Base-by-base conservation (phyloP, 2,797 vertebrate genomes). In the Hypotaenidia okinawae region DNA sequence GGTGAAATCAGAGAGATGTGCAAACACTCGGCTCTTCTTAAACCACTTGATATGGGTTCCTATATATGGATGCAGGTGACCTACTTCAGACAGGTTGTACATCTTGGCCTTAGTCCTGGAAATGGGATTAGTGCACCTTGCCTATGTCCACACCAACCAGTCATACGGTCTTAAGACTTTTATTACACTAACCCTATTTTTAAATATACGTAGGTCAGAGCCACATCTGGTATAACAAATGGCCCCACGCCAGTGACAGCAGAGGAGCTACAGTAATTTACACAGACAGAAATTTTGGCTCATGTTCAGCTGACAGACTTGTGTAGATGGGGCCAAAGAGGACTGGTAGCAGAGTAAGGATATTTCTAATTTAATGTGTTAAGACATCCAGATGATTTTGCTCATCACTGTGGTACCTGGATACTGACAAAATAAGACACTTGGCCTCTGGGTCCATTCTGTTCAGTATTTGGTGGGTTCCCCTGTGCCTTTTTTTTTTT, bases 111-210 rank as follows among this genome's bases (percentile, higher is more conserved):
- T 87, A 58, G 62, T 76, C 84, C 67, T 91, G 89, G 89, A 89
- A 95, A 94, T 73, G 47, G 66, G 79, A 86, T 96, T 94, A 92
- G 64, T 24, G 28, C 39, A 57, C 73, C 54, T 94, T 87, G 73
- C 49, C 32, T 63, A 3, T 82, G 76, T 84, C 85, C 55, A 82
- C 62, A 84, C 69, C 41, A 87, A 61, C 62, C 68, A 86, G 67
- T 93, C 83, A 87, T 85, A 64, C 0, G 12, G 59, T 70, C 35
- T 95, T 89, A 82, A 73, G 88, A 33, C 47, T 80, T 78, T 67
- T 88, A 77, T 89, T 88, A 88, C 43, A 24, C 33, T 90, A 82
- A 76, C 84, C 79, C 49, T 95, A 33, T 94, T 94, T 94, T 95
- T 95, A 79, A 89, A 78, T 83, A 75, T 27, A 16, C 0, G 0